Conservation (phyloP, 1,140 invertebrate genomes). For the Drosophila varians region DNA sequence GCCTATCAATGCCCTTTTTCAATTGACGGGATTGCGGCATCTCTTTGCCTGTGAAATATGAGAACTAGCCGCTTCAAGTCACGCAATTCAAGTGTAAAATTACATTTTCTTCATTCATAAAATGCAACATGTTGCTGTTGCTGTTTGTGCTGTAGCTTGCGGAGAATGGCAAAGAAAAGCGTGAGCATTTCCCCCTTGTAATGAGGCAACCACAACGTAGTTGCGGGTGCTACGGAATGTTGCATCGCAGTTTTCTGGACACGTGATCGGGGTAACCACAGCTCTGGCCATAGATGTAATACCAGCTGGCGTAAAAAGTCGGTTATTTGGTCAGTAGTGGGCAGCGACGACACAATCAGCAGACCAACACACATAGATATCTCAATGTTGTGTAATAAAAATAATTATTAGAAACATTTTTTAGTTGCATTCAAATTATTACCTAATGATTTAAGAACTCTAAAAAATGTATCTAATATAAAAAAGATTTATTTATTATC, state of each 20-base stretch:
- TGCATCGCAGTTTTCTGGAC: background rate
- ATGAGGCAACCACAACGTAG: slow-evolving; percentile 57
- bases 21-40: slow-evolving; percentile 59
- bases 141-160: slow-evolving; percentile 1
- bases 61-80: slow-evolving; percentile 54
- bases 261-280: slow-evolving; percentile 6
- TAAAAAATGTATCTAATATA: background rate
- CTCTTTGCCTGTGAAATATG: slow-evolving; percentile 47
- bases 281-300: slow-evolving; percentile 49
- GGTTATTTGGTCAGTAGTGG: slow-evolving; percentile 72
- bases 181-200: slow-evolving; percentile 68
- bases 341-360: slow-evolving; percentile 31
- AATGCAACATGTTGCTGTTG: slow-evolving; percentile 35
- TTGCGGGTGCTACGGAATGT: slow-evolving; percentile 49
- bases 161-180: slow-evolving; percentile 49
- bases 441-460: too few species aligned
- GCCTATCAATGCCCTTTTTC: slow-evolving; percentile 63
- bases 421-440: too few species aligned
- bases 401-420: too few species aligned
- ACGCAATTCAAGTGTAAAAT: slow-evolving; percentile 78
- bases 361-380: slow-evolving; percentile 12
- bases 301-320: slow-evolving; percentile 63
- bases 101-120: slow-evolving; percentile 72
- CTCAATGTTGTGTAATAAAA: slow-evolving; percentile 4
- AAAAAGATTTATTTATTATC: background rate